Evolutionary conservation across 1,140 invertebrate species (phyloP).

Genomic region (Musca vetustissima): DNA sequence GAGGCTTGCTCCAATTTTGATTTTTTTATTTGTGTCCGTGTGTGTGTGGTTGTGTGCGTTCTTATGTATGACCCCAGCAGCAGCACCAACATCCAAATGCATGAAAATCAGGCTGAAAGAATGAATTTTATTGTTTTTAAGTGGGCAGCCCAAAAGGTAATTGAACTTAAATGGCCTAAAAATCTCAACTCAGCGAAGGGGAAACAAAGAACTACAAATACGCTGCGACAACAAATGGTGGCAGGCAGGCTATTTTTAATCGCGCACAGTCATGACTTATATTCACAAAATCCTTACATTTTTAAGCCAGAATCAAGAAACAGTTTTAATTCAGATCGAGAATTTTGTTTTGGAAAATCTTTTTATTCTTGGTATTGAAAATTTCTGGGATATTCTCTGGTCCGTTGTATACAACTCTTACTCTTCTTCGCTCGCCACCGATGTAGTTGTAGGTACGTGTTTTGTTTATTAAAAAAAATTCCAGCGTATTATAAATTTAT

Average conservation of each 20-base stretch:
- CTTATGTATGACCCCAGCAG: too few species aligned
- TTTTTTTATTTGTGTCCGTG: too few species aligned
- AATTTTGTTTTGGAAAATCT: not conserved
- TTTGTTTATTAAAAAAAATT: slow-evolving; percentile 14
- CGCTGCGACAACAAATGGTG: not conserved
- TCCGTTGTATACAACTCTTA: not conserved
- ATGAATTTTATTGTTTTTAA: too few species aligned
- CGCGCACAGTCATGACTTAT: not conserved
- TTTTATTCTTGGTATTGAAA: not conserved
- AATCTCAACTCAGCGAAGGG: not conserved
- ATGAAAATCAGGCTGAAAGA: too few species aligned
- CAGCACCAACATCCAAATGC: too few species aligned
- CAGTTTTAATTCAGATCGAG: not conserved
- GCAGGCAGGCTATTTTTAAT: not conserved
- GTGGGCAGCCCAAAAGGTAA: slow-evolving; percentile 10
- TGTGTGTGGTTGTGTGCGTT: too few species aligned
- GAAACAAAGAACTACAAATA: slow-evolving; percentile 15
- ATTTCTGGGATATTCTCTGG: not conserved
- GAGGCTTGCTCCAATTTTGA: too few species aligned
- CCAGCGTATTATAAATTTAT: slow-evolving; percentile 10
- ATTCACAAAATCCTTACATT: slow-evolving; percentile 6
- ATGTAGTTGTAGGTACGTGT: slow-evolving; percentile 1
- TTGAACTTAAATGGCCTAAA: slow-evolving; percentile 21
- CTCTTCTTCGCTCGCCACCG: not conserved
- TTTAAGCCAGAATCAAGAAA: too few species aligned